Conservation (phyloP, 2,113 vertebrate genomes). For the Oreocharis arfaki region DNA sequence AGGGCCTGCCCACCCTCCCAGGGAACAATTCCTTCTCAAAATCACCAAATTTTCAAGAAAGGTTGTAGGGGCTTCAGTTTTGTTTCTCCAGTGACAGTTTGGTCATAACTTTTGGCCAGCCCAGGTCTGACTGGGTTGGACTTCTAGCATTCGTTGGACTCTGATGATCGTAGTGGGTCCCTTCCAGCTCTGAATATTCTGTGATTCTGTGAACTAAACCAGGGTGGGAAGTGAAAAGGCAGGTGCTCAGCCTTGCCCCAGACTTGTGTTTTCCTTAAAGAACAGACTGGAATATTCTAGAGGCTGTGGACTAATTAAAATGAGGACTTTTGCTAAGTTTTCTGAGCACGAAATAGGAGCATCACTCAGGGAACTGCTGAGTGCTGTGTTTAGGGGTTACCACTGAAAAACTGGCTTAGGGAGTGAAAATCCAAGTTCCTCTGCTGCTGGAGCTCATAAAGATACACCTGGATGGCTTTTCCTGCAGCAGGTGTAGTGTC, state of each 20-base stretch:
- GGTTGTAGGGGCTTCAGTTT: not conserved
- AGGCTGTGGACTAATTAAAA: not conserved
- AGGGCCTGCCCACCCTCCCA: not conserved
- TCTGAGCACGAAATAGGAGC: not conserved
- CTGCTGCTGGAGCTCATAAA: not conserved
- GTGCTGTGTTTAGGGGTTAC: not conserved
- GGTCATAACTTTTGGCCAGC: not conserved
- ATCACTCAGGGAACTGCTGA: not conserved
- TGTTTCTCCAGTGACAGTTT: not conserved
- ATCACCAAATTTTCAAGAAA: not conserved
- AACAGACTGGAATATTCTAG: not conserved
- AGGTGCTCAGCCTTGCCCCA: not conserved
- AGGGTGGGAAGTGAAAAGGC: not conserved
- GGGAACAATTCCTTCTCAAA: not conserved
- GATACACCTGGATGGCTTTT: not conserved
- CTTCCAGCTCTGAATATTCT: not conserved
- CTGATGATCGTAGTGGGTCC: not conserved
- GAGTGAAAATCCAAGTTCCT: not conserved
- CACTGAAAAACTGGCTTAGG: not conserved
- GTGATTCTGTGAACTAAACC: not conserved
- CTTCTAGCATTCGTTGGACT: not conserved
- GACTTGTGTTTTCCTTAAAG: not conserved
- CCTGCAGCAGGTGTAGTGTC: not conserved
- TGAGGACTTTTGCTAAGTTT: fast-evolving
- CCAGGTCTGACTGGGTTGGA: not conserved